phyloP scores from a whole-genome alignment of 2,797 vertebrate genomes.

The Lophotriccus pileatus region DNA sequence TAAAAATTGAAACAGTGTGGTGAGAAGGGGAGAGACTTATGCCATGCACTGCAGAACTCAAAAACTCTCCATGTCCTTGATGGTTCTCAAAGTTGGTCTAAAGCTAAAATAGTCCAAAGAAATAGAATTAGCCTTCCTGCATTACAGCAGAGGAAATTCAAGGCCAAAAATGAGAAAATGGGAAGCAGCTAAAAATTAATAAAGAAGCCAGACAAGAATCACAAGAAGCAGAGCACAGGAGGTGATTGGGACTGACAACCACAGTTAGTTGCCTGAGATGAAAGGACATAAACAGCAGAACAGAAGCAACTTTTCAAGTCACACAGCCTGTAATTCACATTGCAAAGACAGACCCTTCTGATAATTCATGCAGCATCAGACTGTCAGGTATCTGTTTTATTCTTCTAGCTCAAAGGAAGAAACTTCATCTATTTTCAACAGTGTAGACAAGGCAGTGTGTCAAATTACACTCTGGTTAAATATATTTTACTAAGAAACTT shows the following conservation, averaged over 20 bases:
- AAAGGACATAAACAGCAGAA: background rate
- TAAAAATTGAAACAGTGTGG: background rate
- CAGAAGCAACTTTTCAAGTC: background rate
- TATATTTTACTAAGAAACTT: background rate
- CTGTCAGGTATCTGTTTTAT: background rate
- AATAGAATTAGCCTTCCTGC: background rate
- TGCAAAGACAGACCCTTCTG: background rate
- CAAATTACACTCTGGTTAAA: background rate
- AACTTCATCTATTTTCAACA: background rate
- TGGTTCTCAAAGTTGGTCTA: background rate
- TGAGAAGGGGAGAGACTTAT: background rate
- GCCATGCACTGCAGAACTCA: background rate
- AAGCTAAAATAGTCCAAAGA: background rate
- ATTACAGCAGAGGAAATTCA: background rate
- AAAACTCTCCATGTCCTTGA: background rate
- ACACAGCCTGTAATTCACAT: background rate
- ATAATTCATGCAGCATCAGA: background rate
- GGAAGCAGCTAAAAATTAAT: background rate
- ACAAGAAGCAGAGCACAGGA: background rate
- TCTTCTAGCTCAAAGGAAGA: background rate
- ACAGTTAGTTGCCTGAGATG: background rate
- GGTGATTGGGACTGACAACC: background rate
- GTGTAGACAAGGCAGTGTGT: background rate
- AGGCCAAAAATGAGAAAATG: background rate
- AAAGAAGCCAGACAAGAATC: background rate